A percentile compares a stretch with the other conserved stretches of the same genome.
Conservation (phyloP, 2,888 invertebrate genomes). For the Danaus chrysippus region DNA sequence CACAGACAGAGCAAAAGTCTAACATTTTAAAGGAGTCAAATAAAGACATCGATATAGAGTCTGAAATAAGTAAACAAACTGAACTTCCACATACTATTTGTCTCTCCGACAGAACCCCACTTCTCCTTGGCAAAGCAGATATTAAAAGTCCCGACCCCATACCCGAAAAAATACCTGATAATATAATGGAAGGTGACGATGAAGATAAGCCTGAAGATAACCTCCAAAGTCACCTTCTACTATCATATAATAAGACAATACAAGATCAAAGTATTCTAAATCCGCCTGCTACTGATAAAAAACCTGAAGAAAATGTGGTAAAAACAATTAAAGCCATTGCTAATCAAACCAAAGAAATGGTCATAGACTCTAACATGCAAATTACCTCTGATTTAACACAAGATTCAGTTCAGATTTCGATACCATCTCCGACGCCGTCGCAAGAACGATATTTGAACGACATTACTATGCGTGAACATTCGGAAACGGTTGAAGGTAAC, state of each 20-base stretch:
- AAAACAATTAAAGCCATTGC: slow-evolving; percentile 78
- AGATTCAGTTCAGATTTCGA: slow-evolving; percentile 82
- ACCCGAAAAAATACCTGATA: slow-evolving; percentile 75
- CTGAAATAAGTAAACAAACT: slow-evolving; percentile 73
- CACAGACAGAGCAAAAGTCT: slow-evolving; percentile 47
- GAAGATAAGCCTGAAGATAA: slow-evolving; percentile 70
- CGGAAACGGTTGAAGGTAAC: slow-evolving; percentile 73
- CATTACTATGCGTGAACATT: slow-evolving; percentile 80
- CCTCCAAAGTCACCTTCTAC: slow-evolving; percentile 51
- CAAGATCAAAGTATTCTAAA: slow-evolving; percentile 46
- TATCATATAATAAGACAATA: slow-evolving; percentile 56
- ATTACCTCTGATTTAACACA: slow-evolving; percentile 78
- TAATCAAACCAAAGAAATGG: slow-evolving; percentile 77
- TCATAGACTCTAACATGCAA: slow-evolving; percentile 78
- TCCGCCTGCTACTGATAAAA: slow-evolving; percentile 41
- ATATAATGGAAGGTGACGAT: slow-evolving; percentile 72
- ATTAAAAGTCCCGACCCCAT: slow-evolving; percentile 74
- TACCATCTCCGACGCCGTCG: slow-evolving; percentile 82
- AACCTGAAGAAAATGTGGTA: slow-evolving; percentile 62
- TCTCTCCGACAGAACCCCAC: slow-evolving; percentile 60
- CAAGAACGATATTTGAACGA: slow-evolving; percentile 82
- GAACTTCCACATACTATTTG: slow-evolving; percentile 68
- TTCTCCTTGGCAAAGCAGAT: slow-evolving; percentile 68
- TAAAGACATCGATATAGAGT: slow-evolving; percentile 72
- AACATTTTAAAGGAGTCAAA: slow-evolving; percentile 47